Conservation (phyloP, 2,797 vertebrate genomes). For the Channallabes apus region DNA sequence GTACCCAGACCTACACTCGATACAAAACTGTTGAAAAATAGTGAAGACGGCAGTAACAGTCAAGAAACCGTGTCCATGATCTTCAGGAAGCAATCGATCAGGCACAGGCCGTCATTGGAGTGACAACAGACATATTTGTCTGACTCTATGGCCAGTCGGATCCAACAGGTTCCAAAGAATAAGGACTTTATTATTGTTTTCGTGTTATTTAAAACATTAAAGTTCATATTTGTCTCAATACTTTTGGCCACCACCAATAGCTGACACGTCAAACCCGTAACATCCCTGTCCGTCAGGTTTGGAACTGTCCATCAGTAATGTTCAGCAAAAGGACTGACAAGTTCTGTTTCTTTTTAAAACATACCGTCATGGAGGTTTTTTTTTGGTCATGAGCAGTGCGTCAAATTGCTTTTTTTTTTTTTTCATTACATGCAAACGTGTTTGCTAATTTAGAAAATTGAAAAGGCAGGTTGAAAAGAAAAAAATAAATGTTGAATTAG, state of each 20-base stretch:
- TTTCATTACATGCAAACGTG: background rate
- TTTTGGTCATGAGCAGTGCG: background rate
- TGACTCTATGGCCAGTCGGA: no score
- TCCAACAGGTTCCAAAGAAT: no score
- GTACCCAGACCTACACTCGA: no score
- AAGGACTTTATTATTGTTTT: no score
- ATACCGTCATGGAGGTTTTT: background rate
- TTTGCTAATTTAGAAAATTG: background rate
- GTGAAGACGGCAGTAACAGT: no score
- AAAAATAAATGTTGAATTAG: background rate
- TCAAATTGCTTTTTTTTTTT: background rate
- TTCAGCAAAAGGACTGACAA: background rate
- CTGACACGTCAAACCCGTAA: background rate
- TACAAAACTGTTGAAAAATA: no score
- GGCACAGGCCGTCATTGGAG: no score
- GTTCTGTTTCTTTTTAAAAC: background rate
- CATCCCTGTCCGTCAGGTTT: background rate
- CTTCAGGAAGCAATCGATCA: no score
- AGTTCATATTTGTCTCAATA: no score
- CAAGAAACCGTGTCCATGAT: no score
- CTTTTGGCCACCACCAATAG: background rate
- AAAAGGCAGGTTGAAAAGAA: background rate
- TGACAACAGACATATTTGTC: no score
- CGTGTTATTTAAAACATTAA: no score
- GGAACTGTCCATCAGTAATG: background rate